Conservation (phyloP, 2,797 vertebrate genomes). For the Eulemur rubriventer region DNA sequence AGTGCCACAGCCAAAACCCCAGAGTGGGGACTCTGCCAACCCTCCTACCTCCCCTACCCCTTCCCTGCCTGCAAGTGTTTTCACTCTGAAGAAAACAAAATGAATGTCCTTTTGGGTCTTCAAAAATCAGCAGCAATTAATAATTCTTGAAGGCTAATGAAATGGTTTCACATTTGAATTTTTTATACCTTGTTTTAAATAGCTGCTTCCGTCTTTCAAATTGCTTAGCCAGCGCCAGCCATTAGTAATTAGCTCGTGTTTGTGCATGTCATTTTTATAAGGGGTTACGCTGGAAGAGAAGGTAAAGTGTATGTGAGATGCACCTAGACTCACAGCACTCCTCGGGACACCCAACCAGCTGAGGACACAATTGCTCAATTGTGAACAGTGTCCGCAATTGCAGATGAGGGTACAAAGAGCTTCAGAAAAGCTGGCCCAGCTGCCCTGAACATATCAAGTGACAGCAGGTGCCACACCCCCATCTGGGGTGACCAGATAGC, state of each 20-base stretch:
- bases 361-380: not conserved
- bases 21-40: not conserved
- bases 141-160: not conserved
- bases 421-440: not conserved
- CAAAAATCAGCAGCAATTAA: constrained; percentile 15
- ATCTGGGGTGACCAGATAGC: not conserved
- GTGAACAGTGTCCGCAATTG: constrained; percentile 6
- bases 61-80: not conserved
- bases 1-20: not conserved
- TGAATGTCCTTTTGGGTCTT: not conserved
- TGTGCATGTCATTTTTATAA: constrained; percentile 8
- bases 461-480: constrained; percentile 6
- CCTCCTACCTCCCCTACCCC: fast-evolving
- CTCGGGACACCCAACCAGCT: not conserved
- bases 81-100: constrained; percentile 4
- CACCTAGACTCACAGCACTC: constrained; percentile 25
- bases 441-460: constrained; percentile 22
- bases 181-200: constrained; percentile 49
- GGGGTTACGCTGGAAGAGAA: constrained; percentile 30
- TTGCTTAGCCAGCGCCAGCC: constrained; percentile 13
- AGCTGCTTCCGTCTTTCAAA: constrained; percentile 31
- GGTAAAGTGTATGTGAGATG: not conserved
- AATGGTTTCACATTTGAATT: not conserved
- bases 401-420: not conserved
- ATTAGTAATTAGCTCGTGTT: constrained; percentile 5